These are phyloP conservation scores for Actenoides lindsayi DNA, from an alignment of 2,113 vertebrate genomes.

Conservation along the genomic window DNA sequence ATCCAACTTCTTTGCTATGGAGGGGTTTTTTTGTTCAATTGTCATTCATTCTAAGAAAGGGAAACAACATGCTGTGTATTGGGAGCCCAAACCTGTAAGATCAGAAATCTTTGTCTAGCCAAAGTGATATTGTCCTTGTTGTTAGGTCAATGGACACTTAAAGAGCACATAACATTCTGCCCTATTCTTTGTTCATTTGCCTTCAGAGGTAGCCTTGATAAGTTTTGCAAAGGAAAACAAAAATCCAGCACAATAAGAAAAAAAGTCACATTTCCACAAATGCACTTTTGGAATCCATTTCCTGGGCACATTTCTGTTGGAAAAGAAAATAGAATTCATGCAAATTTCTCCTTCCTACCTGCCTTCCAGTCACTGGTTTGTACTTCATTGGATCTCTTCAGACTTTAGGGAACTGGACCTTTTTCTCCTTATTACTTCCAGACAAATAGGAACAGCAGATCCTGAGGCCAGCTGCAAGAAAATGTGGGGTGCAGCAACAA, in stretches of 20 bases:
- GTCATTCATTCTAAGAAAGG: neutral
- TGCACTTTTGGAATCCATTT: neutral
- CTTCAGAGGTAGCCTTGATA: neutral
- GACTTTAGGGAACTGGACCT: neutral
- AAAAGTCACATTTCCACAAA: neutral
- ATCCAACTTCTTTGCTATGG: neutral
- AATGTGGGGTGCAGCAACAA: neutral
- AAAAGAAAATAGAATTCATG: neutral
- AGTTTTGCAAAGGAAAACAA: neutral
- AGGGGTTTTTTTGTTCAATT: neutral
- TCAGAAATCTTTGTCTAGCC: neutral
- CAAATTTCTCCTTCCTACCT: neutral
- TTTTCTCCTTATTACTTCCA: neutral
- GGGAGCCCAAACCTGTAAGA: neutral
- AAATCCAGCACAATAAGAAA: neutral
- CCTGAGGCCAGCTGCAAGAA: neutral
- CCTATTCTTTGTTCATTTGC: neutral
- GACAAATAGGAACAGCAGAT: neutral
- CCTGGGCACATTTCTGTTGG: neutral
- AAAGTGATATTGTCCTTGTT: neutral
- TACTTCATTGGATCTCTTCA: neutral
- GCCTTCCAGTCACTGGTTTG: neutral
- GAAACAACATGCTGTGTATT: neutral
- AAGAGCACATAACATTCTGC: neutral
- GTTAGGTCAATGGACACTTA: neutral